phyloP scores from a whole-genome alignment of 2,888 invertebrate species.

The Apotomis betuletana region DNA sequence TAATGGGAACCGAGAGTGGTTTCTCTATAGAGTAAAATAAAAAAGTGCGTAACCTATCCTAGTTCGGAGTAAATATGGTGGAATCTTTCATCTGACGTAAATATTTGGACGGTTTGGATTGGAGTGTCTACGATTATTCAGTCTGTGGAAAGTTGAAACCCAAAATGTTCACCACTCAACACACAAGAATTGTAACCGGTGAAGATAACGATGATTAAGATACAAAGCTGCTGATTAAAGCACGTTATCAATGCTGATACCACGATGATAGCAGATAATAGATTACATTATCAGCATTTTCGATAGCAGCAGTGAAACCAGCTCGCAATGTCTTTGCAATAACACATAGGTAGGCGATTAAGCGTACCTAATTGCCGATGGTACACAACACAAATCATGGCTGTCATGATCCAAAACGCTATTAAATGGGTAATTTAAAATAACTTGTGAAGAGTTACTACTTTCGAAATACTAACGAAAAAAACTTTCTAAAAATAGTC shows the following conservation, averaged over 20 bases:
- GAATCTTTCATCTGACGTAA: no score
- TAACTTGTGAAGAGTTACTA: slow-evolving; percentile 22
- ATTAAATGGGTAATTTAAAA: slow-evolving; percentile 27
- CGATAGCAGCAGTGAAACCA: slow-evolving; percentile 25
- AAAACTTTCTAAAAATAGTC: slow-evolving; percentile 32
- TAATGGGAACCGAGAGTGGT: no score
- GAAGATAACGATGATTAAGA: slow-evolving; percentile 58
- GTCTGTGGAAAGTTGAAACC: not conserved
- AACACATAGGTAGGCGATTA: slow-evolving; percentile 13
- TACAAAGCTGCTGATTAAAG: slow-evolving; percentile 58
- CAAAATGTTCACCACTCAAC: slow-evolving; percentile 25
- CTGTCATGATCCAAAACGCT: slow-evolving; percentile 13
- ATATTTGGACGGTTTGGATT: no score
- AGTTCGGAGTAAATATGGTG: no score
- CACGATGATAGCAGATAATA: slow-evolving; percentile 45
- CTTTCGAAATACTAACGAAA: slow-evolving; percentile 33
- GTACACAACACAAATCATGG: slow-evolving; percentile 1
- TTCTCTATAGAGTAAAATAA: no score
- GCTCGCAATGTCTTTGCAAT: slow-evolving; percentile 35
- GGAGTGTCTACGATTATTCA: not conserved
- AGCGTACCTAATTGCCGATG: slow-evolving; percentile 3
- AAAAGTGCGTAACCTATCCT: no score
- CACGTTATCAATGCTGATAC: slow-evolving; percentile 58
- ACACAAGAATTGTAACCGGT: slow-evolving; percentile 39
- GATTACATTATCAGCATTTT: slow-evolving; percentile 59